Conservation (phyloP, 2,113 vertebrate species). For the Poecile atricapillus region DNA sequence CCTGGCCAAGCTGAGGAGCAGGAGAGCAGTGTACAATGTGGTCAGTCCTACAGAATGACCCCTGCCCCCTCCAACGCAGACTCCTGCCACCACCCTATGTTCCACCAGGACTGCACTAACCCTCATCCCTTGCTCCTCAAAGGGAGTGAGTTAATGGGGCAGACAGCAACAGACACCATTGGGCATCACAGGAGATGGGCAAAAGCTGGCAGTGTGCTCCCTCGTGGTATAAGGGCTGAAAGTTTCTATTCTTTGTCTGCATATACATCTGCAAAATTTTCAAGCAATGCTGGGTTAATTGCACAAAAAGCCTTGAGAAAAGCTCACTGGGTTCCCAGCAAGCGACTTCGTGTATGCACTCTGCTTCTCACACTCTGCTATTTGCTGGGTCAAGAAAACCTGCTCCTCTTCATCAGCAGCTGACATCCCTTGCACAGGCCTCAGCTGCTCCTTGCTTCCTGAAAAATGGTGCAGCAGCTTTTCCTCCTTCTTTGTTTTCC, state of each 20-base stretch:
- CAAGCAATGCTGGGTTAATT: not conserved
- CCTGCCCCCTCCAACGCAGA: too few relatives aligned
- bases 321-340: not conserved
- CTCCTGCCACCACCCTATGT: not conserved
- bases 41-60: not conserved
- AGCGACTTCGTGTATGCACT: fast-evolving
- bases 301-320: not conserved
- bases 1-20: not conserved
- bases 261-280: not conserved
- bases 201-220: not conserved
- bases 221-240: not conserved
- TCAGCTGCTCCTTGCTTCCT: not conserved
- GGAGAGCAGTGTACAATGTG: not conserved
- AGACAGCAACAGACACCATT: not conserved
- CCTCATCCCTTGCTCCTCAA: not conserved
- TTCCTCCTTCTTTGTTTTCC: not conserved
- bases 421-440: not conserved
- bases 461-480: not conserved
- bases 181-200: not conserved
- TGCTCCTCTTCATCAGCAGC: not conserved
- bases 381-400: not conserved
- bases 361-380: not conserved
- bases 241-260: not conserved
- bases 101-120: not conserved
- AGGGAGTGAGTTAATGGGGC: not conserved